Conservation (phyloP, 2,888 invertebrate species). For the Caenorhabditis sulstoni region DNA sequence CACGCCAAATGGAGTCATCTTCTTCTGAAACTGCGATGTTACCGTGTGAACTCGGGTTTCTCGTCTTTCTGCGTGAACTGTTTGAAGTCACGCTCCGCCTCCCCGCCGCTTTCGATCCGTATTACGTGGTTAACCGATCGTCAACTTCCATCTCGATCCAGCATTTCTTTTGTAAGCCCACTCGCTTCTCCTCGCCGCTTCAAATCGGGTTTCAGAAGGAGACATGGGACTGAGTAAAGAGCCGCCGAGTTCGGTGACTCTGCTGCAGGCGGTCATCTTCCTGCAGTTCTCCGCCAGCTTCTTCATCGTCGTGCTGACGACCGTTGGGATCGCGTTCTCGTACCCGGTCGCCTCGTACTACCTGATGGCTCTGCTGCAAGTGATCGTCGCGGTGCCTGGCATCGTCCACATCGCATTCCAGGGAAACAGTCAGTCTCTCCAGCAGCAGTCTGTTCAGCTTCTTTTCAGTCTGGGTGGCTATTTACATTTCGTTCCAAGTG, state of each 20-base stretch:
- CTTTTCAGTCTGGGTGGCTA: slow-evolving; percentile 46
- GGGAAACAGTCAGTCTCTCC: slow-evolving; percentile 18
- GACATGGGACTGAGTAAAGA: slow-evolving; percentile 48
- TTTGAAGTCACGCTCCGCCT: too few relatives aligned
- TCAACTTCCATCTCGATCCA: slow-evolving; percentile 24
- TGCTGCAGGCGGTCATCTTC: slow-evolving; percentile 50
- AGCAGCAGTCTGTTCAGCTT: neutral
- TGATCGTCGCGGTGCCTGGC: slow-evolving; percentile 42
- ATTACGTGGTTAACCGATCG: neutral
- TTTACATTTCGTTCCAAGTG: slow-evolving; percentile 42
- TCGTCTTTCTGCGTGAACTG: too few relatives aligned
- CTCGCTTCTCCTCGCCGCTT: neutral
- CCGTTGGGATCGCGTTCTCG: slow-evolving; percentile 37
- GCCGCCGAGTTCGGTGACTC: slow-evolving; percentile 34
- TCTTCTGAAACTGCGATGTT: too few relatives aligned
- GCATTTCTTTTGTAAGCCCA: slow-evolving; percentile 14
- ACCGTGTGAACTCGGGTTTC: too few relatives aligned
- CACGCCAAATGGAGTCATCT: too few relatives aligned
- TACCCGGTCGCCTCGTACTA: slow-evolving; percentile 41
- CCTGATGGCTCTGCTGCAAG: slow-evolving; percentile 51
- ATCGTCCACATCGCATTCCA: slow-evolving; percentile 28
- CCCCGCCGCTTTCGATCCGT: too few relatives aligned
- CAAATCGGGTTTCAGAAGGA: neutral
- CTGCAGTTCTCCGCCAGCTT: slow-evolving; percentile 40
- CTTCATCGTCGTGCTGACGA: slow-evolving; percentile 45